Conservation (phyloP, 2,888 invertebrate genomes). For the Ecliptopera silaceata region DNA sequence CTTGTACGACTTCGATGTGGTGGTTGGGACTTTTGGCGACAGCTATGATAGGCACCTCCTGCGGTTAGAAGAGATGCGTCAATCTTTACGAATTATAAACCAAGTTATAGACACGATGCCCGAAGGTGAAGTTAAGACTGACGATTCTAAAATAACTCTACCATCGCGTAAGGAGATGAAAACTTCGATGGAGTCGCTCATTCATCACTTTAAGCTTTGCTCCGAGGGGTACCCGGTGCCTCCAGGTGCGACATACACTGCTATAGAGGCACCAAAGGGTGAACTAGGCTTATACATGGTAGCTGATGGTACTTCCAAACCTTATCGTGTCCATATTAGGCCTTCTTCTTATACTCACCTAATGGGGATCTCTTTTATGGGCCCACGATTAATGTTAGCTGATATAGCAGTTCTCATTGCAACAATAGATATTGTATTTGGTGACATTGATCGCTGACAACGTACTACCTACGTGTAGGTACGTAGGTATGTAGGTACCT, state of each 20-base stretch:
- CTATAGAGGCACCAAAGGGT: slow-evolving; percentile 92
- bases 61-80: slow-evolving; percentile 88
- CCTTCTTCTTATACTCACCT: slow-evolving; percentile 84
- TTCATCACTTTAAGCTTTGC: slow-evolving; percentile 95
- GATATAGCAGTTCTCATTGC: slow-evolving; percentile 92
- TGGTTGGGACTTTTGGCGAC: slow-evolving; percentile 91
- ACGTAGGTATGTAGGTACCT: too few relatives aligned
- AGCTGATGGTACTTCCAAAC: slow-evolving; percentile 91
- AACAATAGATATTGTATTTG: slow-evolving; percentile 84
- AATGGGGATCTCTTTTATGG: slow-evolving; percentile 85
- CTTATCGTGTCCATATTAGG: slow-evolving; percentile 86
- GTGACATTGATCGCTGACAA: slow-evolving; percentile 83
- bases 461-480: background rate
- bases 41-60: slow-evolving; percentile 91
- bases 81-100: slow-evolving; percentile 89
- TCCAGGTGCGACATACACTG: slow-evolving; percentile 91
- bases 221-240: slow-evolving; percentile 92
- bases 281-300: slow-evolving; percentile 95
- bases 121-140: slow-evolving; percentile 88
- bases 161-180: slow-evolving; percentile 93
- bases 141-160: slow-evolving; percentile 90
- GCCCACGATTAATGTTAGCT: slow-evolving; percentile 86
- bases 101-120: slow-evolving; percentile 95
- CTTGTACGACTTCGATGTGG: slow-evolving; percentile 91
- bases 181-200: slow-evolving; percentile 92